Conservation (phyloP, 2,797 vertebrate species). For the Siniperca undulata region DNA sequence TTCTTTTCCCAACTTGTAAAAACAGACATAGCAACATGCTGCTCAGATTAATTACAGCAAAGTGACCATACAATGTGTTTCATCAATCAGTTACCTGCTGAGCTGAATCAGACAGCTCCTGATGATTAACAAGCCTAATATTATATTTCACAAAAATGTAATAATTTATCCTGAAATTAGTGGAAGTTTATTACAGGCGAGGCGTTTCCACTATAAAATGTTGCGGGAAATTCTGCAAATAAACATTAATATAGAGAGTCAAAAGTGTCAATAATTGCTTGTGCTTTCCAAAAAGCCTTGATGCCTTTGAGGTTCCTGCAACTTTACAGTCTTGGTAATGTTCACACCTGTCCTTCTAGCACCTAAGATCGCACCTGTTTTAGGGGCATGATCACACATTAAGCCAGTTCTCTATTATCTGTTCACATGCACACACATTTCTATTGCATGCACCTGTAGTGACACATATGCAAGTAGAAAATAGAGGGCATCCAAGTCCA, state of each 20-base stretch:
- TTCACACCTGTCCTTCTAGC: conserved; percentile 7
- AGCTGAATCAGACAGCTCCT: conserved; percentile 5
- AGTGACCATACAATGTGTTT: background rate
- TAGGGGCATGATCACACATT: conserved; percentile 13
- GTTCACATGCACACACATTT: background rate
- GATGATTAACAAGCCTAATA: conserved; percentile 1
- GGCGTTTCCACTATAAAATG: background rate
- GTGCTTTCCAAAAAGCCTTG: background rate
- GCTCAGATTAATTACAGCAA: conserved; percentile 30
- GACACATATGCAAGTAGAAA: background rate
- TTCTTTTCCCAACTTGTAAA: conserved; percentile 5
- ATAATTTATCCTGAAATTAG: conserved; percentile 4
- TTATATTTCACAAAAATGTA: conserved; percentile 19
- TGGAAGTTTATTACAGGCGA: background rate
- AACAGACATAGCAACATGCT: background rate
- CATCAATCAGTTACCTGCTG: conserved; percentile 30
- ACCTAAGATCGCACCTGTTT: background rate
- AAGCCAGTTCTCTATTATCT: background rate
- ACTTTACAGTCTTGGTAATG: background rate
- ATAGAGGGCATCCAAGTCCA: background rate
- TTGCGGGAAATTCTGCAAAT: conserved; percentile 1
- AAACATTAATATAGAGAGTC: background rate
- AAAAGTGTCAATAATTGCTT: background rate
- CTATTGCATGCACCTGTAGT: background rate
- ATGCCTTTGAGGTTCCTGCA: conserved; percentile 2